Conservation (phyloP, 2,888 invertebrate genomes). For the Nephrotoma flavescens region DNA sequence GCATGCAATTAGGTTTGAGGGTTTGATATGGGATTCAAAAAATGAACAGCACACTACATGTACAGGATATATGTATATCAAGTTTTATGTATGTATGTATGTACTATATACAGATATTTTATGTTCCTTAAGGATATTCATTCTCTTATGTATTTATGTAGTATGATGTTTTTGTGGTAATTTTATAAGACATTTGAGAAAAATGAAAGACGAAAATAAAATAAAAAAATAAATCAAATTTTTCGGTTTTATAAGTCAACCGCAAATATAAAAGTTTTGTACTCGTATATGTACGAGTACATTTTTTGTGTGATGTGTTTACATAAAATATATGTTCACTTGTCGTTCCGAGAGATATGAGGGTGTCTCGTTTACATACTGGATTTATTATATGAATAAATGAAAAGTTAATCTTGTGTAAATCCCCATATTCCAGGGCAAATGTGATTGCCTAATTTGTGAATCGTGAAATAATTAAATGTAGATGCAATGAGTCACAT, state of each 20-base stretch:
- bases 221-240: not conserved
- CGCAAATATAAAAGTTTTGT: not conserved
- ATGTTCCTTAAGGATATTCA: not conserved
- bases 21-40: not conserved
- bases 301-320: not conserved
- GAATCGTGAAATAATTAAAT: too few relatives aligned
- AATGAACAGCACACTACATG: not conserved
- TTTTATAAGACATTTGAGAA: not conserved
- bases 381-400: not conserved
- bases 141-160: not conserved
- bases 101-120: not conserved
- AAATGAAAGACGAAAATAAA: not conserved
- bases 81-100: not conserved
- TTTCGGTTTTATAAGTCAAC: not conserved
- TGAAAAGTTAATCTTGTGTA: not conserved
- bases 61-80: not conserved
- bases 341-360: not conserved
- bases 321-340: not conserved
- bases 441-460: too few relatives aligned
- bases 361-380: not conserved
- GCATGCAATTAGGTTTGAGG: not conserved
- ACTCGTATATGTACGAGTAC: not conserved
- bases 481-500: too few relatives aligned
- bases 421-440: not conserved
- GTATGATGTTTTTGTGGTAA: not conserved